Evolutionary conservation across 2,113 vertebrate species (phyloP), one percentile per base, ranked within the genome.

Genomic region (Sceloporus undulatus): DNA sequence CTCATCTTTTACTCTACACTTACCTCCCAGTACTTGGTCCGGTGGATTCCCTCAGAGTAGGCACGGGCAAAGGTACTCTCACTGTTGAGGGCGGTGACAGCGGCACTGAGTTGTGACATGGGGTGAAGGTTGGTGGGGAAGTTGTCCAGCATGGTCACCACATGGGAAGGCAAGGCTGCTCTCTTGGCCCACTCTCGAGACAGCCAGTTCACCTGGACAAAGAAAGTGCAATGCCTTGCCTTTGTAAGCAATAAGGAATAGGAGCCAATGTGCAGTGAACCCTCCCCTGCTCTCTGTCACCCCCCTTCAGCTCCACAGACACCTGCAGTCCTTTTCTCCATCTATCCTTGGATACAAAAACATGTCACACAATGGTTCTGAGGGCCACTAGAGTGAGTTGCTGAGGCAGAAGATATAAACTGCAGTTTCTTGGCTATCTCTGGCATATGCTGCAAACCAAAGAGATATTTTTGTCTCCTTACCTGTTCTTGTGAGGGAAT

Each of bases 101-200:
- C 98, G 0, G 99, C 98, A 10, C 99, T 99, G 93, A 99, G 97
- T 96, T 99, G 99, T 86, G 99, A 99, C 99, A 99, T 99, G 90
- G 99, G 99, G 95, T 99, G 99, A 84, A 99, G 97, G 95, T 99
- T 99, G 92, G 96, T 99, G 85, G 99, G 99, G 94, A 99, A 99
- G 92, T 99, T 99, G 95, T 99, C 99, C 96, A 99, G 90, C 99
- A 99, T 99, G 91, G 99, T 99, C 94, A 99, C 99, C 75, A 99
- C 99, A 3, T 99, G 99, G 10, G 99, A 99, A 85, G 99, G 99
- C 80, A 99, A 97, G 0, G 98, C 99, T 0, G 99, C 99, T 0
- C 98, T 97, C 87, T 98, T 98, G 0, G 99, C 99, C 99, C 99
- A 99, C 85, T 99, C 98, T 84, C 97, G 97, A 75, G 99, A 99